Evolutionary conservation across 2,113 vertebrate species (phyloP).

Genomic region (Lampris megalopsis): DNA sequence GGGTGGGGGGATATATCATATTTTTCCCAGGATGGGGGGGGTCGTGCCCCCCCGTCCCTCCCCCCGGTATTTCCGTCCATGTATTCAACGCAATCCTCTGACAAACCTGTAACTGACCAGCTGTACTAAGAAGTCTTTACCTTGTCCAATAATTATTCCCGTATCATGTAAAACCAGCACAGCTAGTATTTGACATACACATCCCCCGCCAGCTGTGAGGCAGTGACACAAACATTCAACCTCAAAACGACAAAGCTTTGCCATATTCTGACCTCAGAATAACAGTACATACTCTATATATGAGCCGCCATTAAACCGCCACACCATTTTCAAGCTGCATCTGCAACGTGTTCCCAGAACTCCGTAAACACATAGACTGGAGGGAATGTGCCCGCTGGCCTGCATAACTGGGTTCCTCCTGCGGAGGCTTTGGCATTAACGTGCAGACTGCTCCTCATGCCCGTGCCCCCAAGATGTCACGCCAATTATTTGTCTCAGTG

Average conservation of each 20-base stretch:
- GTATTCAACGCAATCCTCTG: no score
- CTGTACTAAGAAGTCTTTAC: no score
- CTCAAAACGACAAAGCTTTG: no score
- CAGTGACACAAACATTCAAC: neutral
- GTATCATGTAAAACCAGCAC: no score
- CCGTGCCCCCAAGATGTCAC: constrained; percentile 73
- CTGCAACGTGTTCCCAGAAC: constrained; percentile 23
- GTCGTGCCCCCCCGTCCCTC: no score
- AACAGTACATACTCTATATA: neutral
- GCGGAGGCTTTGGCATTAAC: constrained; percentile 71
- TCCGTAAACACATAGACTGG: constrained; percentile 42
- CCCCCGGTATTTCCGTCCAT: no score
- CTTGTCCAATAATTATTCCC: no score
- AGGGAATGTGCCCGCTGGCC: constrained; percentile 49
- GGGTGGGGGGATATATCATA: no score
- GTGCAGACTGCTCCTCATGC: constrained; percentile 66
- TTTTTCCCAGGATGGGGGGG: no score
- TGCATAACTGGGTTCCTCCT: constrained; percentile 64
- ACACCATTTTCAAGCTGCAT: constrained; percentile 5
- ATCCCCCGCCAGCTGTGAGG: neutral
- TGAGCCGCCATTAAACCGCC: neutral
- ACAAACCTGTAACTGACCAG: no score
- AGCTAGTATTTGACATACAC: no score
- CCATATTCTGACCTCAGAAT: neutral
- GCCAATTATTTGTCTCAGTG: constrained; percentile 80